These are phyloP conservation scores for Phania funesta DNA, from an alignment of 2,888 invertebrate species.

Conservation along the genomic window DNA sequence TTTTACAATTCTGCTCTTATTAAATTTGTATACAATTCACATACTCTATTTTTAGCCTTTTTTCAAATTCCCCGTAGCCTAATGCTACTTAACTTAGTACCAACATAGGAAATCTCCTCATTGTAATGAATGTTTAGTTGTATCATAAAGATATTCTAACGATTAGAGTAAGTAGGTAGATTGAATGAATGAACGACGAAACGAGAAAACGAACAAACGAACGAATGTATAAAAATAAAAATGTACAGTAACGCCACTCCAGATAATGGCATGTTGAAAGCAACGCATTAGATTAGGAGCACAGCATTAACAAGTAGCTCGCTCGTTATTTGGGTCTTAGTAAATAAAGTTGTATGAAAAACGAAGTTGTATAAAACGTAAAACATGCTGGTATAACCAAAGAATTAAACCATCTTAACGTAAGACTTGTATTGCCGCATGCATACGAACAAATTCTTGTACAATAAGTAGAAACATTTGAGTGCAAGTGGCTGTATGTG, in stretches of 20 bases:
- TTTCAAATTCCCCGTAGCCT: not conserved
- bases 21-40: not conserved
- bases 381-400: not conserved
- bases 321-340: not conserved
- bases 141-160: not conserved
- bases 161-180: not conserved
- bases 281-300: slow-evolving; percentile 53
- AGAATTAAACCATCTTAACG: slow-evolving; percentile 1
- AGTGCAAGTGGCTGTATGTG: not conserved
- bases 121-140: not conserved
- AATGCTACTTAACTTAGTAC: not conserved
- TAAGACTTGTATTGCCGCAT: not conserved
- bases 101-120: slow-evolving; percentile 13
- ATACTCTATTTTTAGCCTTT: not conserved
- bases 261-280: slow-evolving; percentile 49
- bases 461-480: not conserved
- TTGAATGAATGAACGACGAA: not conserved
- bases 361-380: not conserved
- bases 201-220: not conserved
- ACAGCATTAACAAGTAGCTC: slow-evolving; percentile 43
- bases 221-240: not conserved
- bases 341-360: not conserved
- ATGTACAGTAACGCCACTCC: slow-evolving; percentile 53
- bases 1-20: not conserved
- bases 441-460: not conserved